Evolutionary conservation across 2,113 vertebrate species (phyloP), one percentile per base, ranked within the genome.

Genomic region (Cyanoderma ruficeps): DNA sequence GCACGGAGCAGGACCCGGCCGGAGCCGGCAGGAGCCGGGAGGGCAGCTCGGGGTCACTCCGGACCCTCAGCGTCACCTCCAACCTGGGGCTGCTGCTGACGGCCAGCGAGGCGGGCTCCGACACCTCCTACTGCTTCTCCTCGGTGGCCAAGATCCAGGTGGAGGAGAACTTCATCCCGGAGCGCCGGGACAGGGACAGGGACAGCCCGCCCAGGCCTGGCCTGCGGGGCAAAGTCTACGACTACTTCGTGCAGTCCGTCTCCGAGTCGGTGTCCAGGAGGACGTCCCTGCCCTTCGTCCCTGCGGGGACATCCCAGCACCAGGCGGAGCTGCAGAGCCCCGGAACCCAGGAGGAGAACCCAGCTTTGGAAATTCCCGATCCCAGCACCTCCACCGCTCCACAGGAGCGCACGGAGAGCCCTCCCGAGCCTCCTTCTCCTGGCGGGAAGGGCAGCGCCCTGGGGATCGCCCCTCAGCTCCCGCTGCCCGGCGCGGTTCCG

Each of bases 191-290:
- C 80, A 95, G 27, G 28, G 21, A 21, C 33, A 19, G 18, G 60
- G 93, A 53, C 49, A 50, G 8, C 49, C 89, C 44, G 5, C 8
- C 7, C 0, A 11, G n/a, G 9, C 57, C 53, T 0, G 9, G 49
- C 61, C 95, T 99, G 50, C 97, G 92, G 44, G 97, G 99, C 46
- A 99, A 99, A 87, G 98, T 99, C 87, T 99, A 99, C 0, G 98
- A 99, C 44, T 99, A 99, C 93, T 98, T 97, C 0, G 90, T 98
- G 15, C 98, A 99, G 83, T 98, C 98, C 3, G 95, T 93, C 21
- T 99, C 99, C 5, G 97, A 97, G 50, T 98, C 97, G 0, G 60
- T 98, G 57, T 97, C 83, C 4, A 96, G 97, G 65, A 67, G 21
- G 15, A 90, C 13, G 4, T 30, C 21, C 49, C 72, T 92, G 4